A percentile compares a stretch with the other conserved stretches of the same genome.
phyloP scores from a whole-genome alignment of 2,888 invertebrate species.

The Ennomos quercinarius region DNA sequence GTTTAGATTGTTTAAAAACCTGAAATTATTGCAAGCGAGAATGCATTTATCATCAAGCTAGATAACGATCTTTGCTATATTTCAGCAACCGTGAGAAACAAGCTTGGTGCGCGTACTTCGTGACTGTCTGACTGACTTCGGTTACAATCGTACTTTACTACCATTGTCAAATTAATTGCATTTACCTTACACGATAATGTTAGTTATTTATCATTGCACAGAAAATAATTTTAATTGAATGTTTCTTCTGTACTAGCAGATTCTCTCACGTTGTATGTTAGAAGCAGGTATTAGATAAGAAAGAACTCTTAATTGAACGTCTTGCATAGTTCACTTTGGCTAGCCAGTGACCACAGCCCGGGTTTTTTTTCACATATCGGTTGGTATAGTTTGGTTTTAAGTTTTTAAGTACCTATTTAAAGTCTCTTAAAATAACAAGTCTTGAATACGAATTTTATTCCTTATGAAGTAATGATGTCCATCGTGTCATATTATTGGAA shows the following conservation, averaged over 20 bases:
- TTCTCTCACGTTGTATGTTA: slow-evolving; percentile 16
- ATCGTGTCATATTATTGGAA: too few species aligned
- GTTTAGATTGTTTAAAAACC: slow-evolving; percentile 21
- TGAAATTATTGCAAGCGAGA: slow-evolving; percentile 37
- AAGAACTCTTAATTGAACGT: neutral
- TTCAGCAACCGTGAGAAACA: slow-evolving; percentile 76
- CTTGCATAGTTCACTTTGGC: too few species aligned
- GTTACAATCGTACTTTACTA: slow-evolving; percentile 29
- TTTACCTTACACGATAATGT: neutral
- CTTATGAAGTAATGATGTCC: too few species aligned
- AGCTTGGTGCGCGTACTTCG: slow-evolving; percentile 55
- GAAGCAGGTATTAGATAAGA: slow-evolving; percentile 12
- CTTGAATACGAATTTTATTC: too few species aligned
- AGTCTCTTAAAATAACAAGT: too few species aligned
- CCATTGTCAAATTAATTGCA: slow-evolving; percentile 22
- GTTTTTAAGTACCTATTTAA: too few species aligned
- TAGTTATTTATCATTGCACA: neutral
- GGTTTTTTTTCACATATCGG: too few species aligned
- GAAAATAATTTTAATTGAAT: slow-evolving; percentile 2
- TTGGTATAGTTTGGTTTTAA: too few species aligned
- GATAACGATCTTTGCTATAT: slow-evolving; percentile 70
- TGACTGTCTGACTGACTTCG: slow-evolving; percentile 65
- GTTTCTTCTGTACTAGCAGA: neutral
- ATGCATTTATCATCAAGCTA: slow-evolving; percentile 68
- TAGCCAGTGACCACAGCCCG: too few species aligned